Evolutionary conservation across 1,140 invertebrate genomes (phyloP).

Genomic region (Camponotus vicinus): DNA sequence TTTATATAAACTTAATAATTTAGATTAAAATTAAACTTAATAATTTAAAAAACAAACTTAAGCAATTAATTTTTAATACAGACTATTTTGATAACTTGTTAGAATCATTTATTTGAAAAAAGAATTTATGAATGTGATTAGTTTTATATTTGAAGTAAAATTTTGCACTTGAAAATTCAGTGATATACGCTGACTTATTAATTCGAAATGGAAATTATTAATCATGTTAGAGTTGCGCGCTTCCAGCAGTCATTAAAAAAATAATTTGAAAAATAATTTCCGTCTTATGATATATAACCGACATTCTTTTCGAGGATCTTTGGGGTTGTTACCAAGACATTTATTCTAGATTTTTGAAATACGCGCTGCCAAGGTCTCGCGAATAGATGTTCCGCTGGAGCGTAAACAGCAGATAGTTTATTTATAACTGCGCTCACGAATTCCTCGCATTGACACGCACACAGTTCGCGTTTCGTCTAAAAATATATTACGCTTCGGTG

Average conservation of each 20-base stretch:
- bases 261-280: neutral
- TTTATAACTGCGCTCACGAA: slow-evolving; percentile 68
- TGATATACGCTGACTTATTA: neutral
- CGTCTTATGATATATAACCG: neutral
- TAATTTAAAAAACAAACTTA: neutral
- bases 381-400: slow-evolving; percentile 61
- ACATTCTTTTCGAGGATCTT: slow-evolving; percentile 13
- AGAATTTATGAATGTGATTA: slow-evolving; percentile 6
- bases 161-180: neutral
- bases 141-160: slow-evolving; percentile 3
- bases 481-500: slow-evolving; percentile 72
- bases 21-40: no score
- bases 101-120: neutral
- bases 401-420: slow-evolving; percentile 59
- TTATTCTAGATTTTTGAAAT: slow-evolving; percentile 42
- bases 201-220: neutral
- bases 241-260: slow-evolving; percentile 11
- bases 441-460: slow-evolving; percentile 62
- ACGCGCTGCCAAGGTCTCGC: slow-evolving; percentile 60
- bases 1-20: slow-evolving; percentile 10
- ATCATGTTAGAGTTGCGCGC: neutral
- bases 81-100: neutral
- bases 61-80: neutral
- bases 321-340: neutral
- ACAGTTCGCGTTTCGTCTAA: slow-evolving; percentile 66